Evolutionary conservation across 2,113 vertebrate species (phyloP).

Genomic region (Chionomys nivalis): DNA sequence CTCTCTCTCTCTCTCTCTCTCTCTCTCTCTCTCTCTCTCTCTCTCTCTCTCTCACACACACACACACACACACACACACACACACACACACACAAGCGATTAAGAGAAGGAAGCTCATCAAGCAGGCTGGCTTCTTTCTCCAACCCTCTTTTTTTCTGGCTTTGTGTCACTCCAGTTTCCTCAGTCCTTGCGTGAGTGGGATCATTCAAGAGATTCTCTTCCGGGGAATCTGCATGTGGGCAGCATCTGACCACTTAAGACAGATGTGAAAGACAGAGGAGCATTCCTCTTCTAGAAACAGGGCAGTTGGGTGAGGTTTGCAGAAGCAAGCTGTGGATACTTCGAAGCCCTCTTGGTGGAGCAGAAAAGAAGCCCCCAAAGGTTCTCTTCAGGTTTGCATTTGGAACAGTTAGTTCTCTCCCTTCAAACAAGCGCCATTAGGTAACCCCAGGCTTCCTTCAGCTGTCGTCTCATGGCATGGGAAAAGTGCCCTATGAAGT

Average conservation of each 20-base stretch:
- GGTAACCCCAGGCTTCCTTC: constrained; percentile 1
- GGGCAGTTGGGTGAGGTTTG: not conserved
- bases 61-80: not conserved
- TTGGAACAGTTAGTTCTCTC: not conserved
- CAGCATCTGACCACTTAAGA: not conserved
- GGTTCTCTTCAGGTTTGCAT: not conserved
- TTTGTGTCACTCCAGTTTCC: not conserved
- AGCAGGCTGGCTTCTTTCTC: not conserved
- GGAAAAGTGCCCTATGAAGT: constrained; percentile 39
- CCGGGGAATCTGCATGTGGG: not conserved
- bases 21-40: not conserved
- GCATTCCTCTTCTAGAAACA: not conserved
- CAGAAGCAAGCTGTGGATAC: not conserved
- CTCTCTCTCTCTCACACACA: not conserved
- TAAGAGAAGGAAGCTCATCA: not conserved
- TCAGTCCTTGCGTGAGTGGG: not conserved
- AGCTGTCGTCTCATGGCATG: not conserved
- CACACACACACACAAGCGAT: not conserved
- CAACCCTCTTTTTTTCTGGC: not conserved
- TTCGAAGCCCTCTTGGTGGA: not conserved
- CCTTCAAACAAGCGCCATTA: not conserved
- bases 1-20: not conserved
- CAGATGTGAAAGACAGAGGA: not conserved
- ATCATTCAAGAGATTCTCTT: not conserved
- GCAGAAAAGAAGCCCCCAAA: not conserved